Evolutionary conservation across 2,888 invertebrate genomes (phyloP), one percentile per base, ranked within the genome.

Genomic region (Eupithecia dodoneata): DNA sequence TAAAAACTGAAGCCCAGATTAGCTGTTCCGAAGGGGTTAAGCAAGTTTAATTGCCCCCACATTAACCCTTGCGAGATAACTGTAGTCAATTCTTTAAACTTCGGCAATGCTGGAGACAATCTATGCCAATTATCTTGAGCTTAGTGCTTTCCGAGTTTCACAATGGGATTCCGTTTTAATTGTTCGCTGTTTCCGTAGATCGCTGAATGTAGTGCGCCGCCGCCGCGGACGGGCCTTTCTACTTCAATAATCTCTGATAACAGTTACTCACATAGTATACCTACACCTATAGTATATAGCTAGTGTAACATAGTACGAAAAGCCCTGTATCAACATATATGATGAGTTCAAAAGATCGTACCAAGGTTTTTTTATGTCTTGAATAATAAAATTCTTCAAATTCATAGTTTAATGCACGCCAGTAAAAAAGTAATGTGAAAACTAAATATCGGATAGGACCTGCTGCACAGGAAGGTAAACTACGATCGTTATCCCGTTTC

Each of bases 21-120:
- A 81, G 78, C 69, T 63, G 69, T 73, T 73, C 67, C 72, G 72
- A 81, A 82, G 80, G 79, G 90, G 93, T 91, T 93, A 90, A 92
- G 86, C 86, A 91, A 93, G 86, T 94, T 93, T 92, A 93, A 94
- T 94, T 91, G 87, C 88, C 84, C 88, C 91, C 89, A 90, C 92
- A 91, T 92, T 91, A 93, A 92, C 93, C 92, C 93, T 91, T 91
- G 89, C 92, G 82, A 90, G 92, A 92, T 91, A 93, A 88, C 90
- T 91, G 89, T 88, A 91, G 89, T 90, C 90, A 87, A 92, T 93
- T 94, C 91, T 93, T 93, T 92, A 93, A 93, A 93, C 89, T 92
- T 91, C 81, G 88, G 84, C 90, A 87, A 89, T 89, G 87, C 88
- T 83, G 87, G 87, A 87, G 92, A 91, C 92, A 91, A 93, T 93